Conservation (phyloP, 64 coral and sea anemone genomes). For the Actinia equina region DNA sequence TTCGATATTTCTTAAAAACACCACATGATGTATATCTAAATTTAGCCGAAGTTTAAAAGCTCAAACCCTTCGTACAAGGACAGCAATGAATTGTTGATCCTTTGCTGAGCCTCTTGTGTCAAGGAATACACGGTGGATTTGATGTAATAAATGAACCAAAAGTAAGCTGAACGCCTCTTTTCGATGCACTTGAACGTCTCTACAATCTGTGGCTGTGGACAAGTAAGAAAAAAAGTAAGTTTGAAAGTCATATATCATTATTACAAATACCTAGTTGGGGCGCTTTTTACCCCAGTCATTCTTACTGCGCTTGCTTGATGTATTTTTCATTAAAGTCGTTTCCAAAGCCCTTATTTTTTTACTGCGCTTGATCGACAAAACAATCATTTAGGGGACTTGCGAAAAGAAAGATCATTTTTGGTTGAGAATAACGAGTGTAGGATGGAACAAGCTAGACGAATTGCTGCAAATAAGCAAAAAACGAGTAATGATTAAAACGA, state of each 20-base stretch:
- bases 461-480: too few species aligned
- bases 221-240: not conserved
- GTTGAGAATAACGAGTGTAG: too few species aligned
- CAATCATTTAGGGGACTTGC: too few species aligned
- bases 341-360: too few species aligned
- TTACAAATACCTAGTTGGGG: too few species aligned
- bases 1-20: not conserved
- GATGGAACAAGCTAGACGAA: too few species aligned
- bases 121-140: not conserved
- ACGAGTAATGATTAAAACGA: too few species aligned
- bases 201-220: constrained; percentile 2
- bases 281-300: too few species aligned
- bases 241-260: not conserved
- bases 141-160: not conserved
- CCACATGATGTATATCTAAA: not conserved
- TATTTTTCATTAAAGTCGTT: too few species aligned
- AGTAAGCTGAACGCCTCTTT: constrained; percentile 4
- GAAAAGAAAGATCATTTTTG: too few species aligned
- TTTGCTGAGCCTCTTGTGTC: not conserved
- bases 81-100: not conserved
- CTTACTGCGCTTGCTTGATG: too few species aligned
- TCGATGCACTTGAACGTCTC: constrained; percentile 26
- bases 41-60: constrained; percentile 13
- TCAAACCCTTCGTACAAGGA: constrained; percentile 5
- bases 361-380: too few species aligned